These are phyloP conservation scores for Rhipidura dahli DNA, from an alignment of 2,113 vertebrate genomes.

Conservation along the genomic window DNA sequence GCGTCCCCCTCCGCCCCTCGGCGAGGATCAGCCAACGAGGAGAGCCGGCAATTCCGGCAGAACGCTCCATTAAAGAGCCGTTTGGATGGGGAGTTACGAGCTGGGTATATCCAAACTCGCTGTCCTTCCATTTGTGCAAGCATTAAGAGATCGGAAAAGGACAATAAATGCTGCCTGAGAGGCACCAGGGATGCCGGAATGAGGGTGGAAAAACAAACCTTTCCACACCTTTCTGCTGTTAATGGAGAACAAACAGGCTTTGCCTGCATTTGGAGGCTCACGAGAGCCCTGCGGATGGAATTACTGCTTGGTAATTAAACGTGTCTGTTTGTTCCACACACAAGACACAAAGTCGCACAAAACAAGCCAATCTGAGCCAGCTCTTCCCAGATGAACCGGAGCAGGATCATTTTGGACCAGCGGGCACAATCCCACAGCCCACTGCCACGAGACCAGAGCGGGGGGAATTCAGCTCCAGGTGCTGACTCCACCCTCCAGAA, in stretches of 20 bases:
- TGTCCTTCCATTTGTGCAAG: not conserved
- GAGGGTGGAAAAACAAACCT: not conserved
- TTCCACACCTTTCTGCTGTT: not conserved
- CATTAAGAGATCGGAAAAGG: not conserved
- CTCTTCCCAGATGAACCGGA: not conserved
- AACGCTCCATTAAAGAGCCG: not conserved
- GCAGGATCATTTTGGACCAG: not conserved
- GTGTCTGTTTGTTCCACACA: not conserved
- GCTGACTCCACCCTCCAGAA: not conserved
- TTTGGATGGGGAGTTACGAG: not conserved
- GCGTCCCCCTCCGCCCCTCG: not conserved
- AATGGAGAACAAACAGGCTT: not conserved
- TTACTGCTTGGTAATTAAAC: not conserved
- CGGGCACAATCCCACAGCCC: fast-evolving
- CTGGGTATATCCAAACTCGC: not conserved
- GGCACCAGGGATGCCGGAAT: not conserved
- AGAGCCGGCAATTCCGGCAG: not conserved
- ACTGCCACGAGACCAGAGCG: fast-evolving
- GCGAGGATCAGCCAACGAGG: not conserved
- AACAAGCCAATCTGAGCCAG: not conserved
- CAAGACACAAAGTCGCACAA: not conserved
- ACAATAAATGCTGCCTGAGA: not conserved
- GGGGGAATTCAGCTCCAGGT: fast-evolving
- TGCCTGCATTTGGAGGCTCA: not conserved
- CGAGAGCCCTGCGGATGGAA: not conserved